Evolutionary conservation across 2,888 invertebrate species (phyloP).

Genomic region (Oligia strigilis): DNA sequence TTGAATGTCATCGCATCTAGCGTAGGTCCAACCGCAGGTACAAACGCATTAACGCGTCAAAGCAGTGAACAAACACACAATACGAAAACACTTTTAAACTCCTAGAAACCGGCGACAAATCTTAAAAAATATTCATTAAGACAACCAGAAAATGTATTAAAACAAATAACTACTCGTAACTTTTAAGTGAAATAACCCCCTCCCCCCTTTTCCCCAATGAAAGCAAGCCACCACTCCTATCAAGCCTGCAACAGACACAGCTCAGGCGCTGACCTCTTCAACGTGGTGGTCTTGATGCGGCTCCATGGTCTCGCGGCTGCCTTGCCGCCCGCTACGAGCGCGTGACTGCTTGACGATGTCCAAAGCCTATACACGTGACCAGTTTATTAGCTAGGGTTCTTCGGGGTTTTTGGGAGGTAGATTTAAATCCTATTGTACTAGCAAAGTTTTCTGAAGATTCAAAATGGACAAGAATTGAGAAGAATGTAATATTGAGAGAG

Average conservation of each 20-base stretch:
- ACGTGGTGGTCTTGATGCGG: slow-evolving; percentile 92
- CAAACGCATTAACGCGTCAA: not conserved
- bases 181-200: not conserved
- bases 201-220: not conserved
- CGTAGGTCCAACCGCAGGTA: too few relatives aligned
- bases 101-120: slow-evolving; percentile 5
- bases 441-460: not conserved
- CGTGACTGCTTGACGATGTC: slow-evolving; percentile 98
- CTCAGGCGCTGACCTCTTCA: slow-evolving; percentile 92
- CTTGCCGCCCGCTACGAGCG: slow-evolving; percentile 93
- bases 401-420: not conserved
- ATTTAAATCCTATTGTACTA: not conserved
- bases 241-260: slow-evolving; percentile 25
- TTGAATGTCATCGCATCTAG: not conserved
- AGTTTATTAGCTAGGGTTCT: slow-evolving; percentile 35
- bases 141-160: not conserved
- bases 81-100: not conserved
- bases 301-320: slow-evolving; percentile 93
- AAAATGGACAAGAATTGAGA: not conserved
- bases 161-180: not conserved
- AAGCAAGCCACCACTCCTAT: slow-evolving; percentile 53
- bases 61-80: not conserved
- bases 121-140: too few relatives aligned
- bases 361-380: slow-evolving; percentile 93
- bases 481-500: not conserved